phyloP scores from a whole-genome alignment of 2,888 invertebrate genomes.

The Lithosia quadra region DNA sequence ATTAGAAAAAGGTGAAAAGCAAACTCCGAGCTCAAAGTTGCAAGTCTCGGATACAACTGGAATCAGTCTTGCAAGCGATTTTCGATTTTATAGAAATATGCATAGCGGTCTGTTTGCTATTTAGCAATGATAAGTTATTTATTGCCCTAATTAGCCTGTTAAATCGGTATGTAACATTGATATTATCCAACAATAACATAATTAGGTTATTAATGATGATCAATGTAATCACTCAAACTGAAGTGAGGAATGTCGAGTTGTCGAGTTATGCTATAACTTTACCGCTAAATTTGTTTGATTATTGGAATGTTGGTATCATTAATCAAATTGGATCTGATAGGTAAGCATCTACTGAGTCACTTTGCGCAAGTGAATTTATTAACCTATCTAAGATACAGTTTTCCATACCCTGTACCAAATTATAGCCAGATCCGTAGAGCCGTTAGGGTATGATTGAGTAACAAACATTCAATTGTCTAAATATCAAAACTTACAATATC shows the following conservation, averaged over 20 bases:
- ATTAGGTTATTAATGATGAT: conserved; percentile 14
- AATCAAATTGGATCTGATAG: conserved; percentile 6
- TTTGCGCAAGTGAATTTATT: background rate
- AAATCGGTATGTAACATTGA: background rate
- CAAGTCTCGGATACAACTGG: too few species aligned
- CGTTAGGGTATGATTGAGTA: too few species aligned
- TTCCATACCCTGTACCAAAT: background rate
- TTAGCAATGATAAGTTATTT: background rate
- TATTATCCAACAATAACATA: conserved; percentile 3
- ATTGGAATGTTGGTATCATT: conserved; percentile 6
- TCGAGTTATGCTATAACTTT: background rate
- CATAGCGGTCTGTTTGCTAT: too few species aligned
- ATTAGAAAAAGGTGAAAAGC: too few species aligned
- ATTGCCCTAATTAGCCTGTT: too few species aligned
- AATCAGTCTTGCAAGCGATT: too few species aligned
- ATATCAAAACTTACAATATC: too few species aligned
- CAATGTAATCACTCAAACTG: conserved; percentile 16
- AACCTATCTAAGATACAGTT: background rate
- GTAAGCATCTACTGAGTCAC: conserved; percentile 1
- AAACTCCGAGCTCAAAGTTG: too few species aligned
- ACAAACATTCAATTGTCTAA: too few species aligned
- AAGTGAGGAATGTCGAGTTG: conserved; percentile 1
- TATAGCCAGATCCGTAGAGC: too few species aligned
- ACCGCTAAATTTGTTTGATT: conserved; percentile 3
- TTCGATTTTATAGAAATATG: too few species aligned